These are phyloP conservation scores for Porites lutea DNA, from an alignment of 64 coral and sea anemone species.

Conservation along the genomic window DNA sequence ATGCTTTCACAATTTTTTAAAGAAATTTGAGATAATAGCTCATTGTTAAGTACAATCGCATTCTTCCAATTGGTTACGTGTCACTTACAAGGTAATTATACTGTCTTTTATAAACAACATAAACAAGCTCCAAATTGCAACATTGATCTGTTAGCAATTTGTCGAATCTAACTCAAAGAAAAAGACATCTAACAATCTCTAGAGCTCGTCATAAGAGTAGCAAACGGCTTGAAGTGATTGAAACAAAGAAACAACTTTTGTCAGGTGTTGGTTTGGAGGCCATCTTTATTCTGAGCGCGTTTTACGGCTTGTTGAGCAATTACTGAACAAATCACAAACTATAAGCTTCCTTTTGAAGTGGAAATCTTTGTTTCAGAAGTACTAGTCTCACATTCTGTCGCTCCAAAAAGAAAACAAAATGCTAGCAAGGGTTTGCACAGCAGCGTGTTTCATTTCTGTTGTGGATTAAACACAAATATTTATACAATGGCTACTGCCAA, in stretches of 20 bases:
- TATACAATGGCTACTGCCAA: no score
- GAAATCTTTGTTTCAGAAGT: no score
- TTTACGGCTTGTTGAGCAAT: conserved; percentile 23
- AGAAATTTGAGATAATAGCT: conserved; percentile 22
- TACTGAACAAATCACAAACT: background rate
- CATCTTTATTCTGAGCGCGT: background rate
- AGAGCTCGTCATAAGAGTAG: background rate
- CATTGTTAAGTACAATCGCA: background rate
- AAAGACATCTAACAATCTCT: background rate
- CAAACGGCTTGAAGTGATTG: background rate
- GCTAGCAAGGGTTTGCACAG: background rate
- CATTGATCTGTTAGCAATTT: conserved; percentile 12
- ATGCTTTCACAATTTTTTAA: conserved; percentile 27
- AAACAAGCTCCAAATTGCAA: conserved; percentile 27
- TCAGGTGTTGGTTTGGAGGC: background rate
- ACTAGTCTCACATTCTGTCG: background rate
- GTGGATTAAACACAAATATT: background rate
- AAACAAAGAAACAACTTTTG: background rate
- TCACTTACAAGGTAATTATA: conserved; percentile 32
- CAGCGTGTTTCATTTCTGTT: background rate
- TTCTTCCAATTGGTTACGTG: conserved; percentile 12
- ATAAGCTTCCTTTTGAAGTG: no score
- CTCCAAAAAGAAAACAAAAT: background rate
- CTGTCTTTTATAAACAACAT: background rate
- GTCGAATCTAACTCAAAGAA: background rate